Evolutionary conservation across 2,113 vertebrate species (phyloP).

Genomic region (Lucifuga dentata): DNA sequence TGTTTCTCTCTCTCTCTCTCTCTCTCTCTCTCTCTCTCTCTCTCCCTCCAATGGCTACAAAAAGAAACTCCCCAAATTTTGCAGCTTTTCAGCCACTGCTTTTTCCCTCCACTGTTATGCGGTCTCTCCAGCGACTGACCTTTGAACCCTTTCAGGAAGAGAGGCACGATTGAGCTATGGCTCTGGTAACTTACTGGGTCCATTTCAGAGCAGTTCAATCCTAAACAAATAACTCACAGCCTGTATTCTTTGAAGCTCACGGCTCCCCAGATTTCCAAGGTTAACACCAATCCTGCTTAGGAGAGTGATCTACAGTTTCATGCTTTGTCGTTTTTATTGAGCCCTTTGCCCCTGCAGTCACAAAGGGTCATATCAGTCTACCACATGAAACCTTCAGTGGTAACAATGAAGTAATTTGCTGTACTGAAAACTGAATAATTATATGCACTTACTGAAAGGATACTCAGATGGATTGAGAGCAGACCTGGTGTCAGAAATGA

Average conservation of each 20-base stretch:
- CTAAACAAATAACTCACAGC: conserved; percentile 71
- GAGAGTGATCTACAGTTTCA: conserved; percentile 71
- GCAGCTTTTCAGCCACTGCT: conserved; percentile 4
- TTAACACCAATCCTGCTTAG: conserved; percentile 57
- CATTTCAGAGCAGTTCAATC: conserved; percentile 46
- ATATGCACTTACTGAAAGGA: conserved; percentile 34
- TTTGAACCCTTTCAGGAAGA: conserved; percentile 61
- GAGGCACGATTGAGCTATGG: conserved; percentile 46
- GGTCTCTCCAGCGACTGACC: conserved; percentile 49
- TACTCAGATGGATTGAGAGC: conserved; percentile 19
- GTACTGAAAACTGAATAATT: conserved; percentile 25
- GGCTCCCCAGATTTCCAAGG: conserved; percentile 54
- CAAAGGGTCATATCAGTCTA: conserved; percentile 38
- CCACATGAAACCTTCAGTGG: conserved; percentile 44
- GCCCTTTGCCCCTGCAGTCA: conserved; percentile 49
- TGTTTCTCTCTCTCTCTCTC: background rate
- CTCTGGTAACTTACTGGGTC: conserved; percentile 57
- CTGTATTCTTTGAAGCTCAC: conserved; percentile 58
- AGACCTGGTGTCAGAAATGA: conserved; percentile 20
- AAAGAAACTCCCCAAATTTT: conserved; percentile 1
- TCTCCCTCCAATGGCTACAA: background rate
- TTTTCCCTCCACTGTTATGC: conserved; percentile 19
- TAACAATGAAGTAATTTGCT: conserved; percentile 42
- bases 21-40: background rate
- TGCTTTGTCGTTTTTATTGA: conserved; percentile 69